Evolutionary conservation across 2,888 invertebrate species (phyloP), one percentile per base, ranked within the genome.

Genomic region (Rotaria macrura): DNA sequence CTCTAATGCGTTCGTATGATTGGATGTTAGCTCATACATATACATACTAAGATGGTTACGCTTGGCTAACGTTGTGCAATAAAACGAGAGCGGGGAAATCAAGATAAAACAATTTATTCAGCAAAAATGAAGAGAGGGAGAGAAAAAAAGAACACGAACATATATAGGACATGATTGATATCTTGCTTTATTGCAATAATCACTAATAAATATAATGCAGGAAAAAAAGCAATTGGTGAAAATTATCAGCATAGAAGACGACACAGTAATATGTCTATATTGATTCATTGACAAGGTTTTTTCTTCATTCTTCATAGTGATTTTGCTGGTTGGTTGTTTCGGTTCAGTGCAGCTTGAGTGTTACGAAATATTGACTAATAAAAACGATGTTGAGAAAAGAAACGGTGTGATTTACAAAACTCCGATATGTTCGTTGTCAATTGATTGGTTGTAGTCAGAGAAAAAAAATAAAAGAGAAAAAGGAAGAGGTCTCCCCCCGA

Each of bases 321-420:
- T 34, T 65, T 17, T 34, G 20, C 34, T 34, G 65, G 65, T 65
- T 65, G 34, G 34, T 65, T 65, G 65, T 65, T 65, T 65, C 65
- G 65, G 65, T 65, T 65, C 65, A 65, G 65, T 65, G 65, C 34
- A 20, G 65, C 34, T 65, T 65, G 65, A 34, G 65, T 34, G 65
- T 65, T 65, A 65, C 65, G 65, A 65, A 65, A 65, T 65, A 65
- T 65, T 65, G 65, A 65, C 65, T 65, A 65, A 65, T 65, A 65
- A 65, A 65, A 65, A 34, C 38, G 65, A 65, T 29, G 65, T 65
- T 65, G 65, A 65, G 34, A 65, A 65, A 29, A 17, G 65, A 65
- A 65, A 65, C 65, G 34, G 65, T 65, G 6, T 65, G 65, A 65
- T 65, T 65, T 65, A 65, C 65, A 65, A 65, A 65, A 65, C 34